Percentiles rank a stretch among this genome's conserved stretches.
These are phyloP conservation scores for Eumaeus atala DNA, from an alignment of 1,140 invertebrate genomes.

Conservation along the genomic window DNA sequence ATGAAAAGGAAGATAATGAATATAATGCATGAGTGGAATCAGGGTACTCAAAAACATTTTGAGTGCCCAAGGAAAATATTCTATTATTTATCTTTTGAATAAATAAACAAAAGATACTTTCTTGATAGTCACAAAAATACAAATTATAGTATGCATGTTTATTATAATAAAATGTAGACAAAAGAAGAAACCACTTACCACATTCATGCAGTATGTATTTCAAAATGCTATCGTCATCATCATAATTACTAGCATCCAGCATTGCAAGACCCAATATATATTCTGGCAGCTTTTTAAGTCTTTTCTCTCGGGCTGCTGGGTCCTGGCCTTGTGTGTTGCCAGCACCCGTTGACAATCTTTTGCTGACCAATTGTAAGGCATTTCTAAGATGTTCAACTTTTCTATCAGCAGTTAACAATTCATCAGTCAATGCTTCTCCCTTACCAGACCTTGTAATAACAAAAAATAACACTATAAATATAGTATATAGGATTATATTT, in stretches of 20 bases:
- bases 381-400: conserved; percentile 89
- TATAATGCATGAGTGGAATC: no score
- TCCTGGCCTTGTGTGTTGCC: conserved; percentile 76
- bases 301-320: conserved; percentile 82
- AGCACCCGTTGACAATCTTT: conserved; percentile 76
- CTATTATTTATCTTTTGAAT: no score
- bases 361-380: conserved; percentile 81
- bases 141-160: no score
- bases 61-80: no score
- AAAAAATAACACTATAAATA: conserved; percentile 8
- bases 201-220: conserved; percentile 76
- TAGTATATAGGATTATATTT: conserved; percentile 16
- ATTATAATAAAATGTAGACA: no score
- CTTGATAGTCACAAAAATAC: no score
- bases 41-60: no score
- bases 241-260: conserved; percentile 75
- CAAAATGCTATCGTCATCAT: conserved; percentile 75
- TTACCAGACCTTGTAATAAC: conserved; percentile 83
- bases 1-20: no score
- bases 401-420: conserved; percentile 89
- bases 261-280: conserved; percentile 75
- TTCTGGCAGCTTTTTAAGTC: conserved; percentile 76
- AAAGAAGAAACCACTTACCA: conserved; percentile 56
- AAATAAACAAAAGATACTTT: no score
- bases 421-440: conserved; percentile 89